These are phyloP conservation scores for Laticauda laticaudata DNA, from an alignment of 2,113 vertebrate species.

Conservation along the genomic window DNA sequence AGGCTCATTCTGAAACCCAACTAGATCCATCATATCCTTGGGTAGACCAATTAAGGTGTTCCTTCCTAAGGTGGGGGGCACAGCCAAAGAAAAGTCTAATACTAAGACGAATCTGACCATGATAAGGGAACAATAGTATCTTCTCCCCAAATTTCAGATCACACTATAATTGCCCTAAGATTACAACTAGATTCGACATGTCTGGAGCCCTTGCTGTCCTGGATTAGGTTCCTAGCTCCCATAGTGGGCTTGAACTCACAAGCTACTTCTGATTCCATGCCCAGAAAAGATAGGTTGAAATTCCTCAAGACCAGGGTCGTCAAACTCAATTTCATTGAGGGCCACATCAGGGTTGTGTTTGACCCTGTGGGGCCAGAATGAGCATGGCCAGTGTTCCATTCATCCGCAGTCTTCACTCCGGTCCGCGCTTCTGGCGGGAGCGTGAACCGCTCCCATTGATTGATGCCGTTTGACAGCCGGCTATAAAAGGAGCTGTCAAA, in stretches of 20 bases:
- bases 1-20: neutral
- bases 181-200: neutral
- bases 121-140: neutral
- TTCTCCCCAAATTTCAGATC: neutral
- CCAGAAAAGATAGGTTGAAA: neutral
- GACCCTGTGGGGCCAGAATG: no score
- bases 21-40: neutral
- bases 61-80: neutral
- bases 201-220: neutral
- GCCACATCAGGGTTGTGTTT: no score
- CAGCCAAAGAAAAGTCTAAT: neutral
- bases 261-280: neutral
- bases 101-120: neutral
- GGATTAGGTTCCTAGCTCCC: neutral
- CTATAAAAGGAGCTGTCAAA: no score
- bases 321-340: no score
- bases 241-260: neutral
- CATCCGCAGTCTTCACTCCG: no score
- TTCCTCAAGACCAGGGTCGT: neutral
- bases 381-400: no score
- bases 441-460: no score
- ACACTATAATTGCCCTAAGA: neutral
- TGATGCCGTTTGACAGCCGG: no score
- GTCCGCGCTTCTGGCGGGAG: no score
- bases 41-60: neutral